Evolutionary conservation across 2,888 invertebrate species (phyloP), one percentile per base, ranked within the genome.

Genomic region (Hesperia comma): DNA sequence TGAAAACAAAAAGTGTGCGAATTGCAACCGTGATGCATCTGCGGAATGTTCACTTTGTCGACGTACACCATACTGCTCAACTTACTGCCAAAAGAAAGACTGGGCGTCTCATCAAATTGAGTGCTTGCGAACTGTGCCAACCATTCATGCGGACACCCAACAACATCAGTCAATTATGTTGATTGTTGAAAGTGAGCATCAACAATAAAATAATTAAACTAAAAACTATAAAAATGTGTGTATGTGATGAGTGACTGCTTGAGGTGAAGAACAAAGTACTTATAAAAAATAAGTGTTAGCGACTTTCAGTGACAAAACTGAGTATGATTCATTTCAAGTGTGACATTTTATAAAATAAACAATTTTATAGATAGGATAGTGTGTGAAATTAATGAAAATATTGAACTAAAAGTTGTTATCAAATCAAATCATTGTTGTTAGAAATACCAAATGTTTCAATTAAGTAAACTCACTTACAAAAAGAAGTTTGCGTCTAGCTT

Each of bases 41-140:
- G 97, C 97, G 0, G 97, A 97, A 83, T 98, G 98, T 83, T 97
- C 97, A 0, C 89, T 97, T 49, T 98, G 98, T 79, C 94, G 97
- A 61, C 94, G 96, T 70, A 97, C 97, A 14, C 97, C 97, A 10
- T 98, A 98, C 85, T 98, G 98, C 85, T 97, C 97, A 7, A 96
- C 96, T 3, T 97, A 97, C 88, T 98, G 98, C 86, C 97, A 98
- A 87, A 95, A 97, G 72, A 97, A 97, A 85, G 97, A 98, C 88
- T 98, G 97, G 97, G 95, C 95, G 15, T 94, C 96, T 46, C 97
- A 92, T 86, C 97, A 97, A 86, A 96, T 97, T 69, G 97, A 97
- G 84, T 97, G 97, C 81, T 95, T 96, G 49, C 94, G 96, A 69
- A 94, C 95, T 41, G 95, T 95, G 32, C 93, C 95, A 0, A 80